These are phyloP conservation scores for Oophaga pumilio DNA, from an alignment of 2,113 vertebrate genomes.

Conservation along the genomic window DNA sequence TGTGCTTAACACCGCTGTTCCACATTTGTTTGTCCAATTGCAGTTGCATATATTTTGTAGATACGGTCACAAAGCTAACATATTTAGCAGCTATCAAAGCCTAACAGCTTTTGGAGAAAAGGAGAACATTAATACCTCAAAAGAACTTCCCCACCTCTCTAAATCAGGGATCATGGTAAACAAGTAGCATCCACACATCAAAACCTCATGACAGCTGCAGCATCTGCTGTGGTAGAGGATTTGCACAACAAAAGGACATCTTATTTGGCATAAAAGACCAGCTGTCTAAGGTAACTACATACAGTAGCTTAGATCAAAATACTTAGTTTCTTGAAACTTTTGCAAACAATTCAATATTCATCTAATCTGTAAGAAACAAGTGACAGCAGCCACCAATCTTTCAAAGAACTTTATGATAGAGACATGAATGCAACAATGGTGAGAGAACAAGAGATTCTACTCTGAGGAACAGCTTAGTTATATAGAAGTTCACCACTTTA, in stretches of 20 bases:
- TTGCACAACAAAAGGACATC: slow-evolving; percentile 56
- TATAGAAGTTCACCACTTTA: too few species aligned
- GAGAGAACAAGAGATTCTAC: too few species aligned
- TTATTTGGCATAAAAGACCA: slow-evolving; percentile 47
- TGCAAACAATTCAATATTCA: not conserved
- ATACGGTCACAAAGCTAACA: slow-evolving; percentile 37
- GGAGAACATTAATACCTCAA: slow-evolving; percentile 34
- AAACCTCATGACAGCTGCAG: slow-evolving; percentile 51
- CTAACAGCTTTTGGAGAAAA: not conserved
- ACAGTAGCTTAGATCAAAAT: slow-evolving; percentile 14
- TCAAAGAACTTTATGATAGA: too few species aligned
- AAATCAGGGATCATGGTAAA: slow-evolving; percentile 53
- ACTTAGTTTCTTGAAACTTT: slow-evolving; percentile 28
- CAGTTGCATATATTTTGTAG: not conserved
- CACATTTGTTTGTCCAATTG: slow-evolving; percentile 28
- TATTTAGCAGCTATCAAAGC: not conserved
- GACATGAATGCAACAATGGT: too few species aligned
- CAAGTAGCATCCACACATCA: slow-evolving; percentile 50
- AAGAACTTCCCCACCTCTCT: slow-evolving; percentile 51
- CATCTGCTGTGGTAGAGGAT: slow-evolving; percentile 44
- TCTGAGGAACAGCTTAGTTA: too few species aligned
- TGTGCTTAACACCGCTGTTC: not conserved
- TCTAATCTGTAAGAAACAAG: too few species aligned
- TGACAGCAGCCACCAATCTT: too few species aligned
- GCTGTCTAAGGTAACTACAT: slow-evolving; percentile 39